A percentile compares a stretch with the other conserved stretches of the same genome.
These are phyloP conservation scores for Himalopsyche kuldschensis DNA, from an alignment of 2,888 invertebrate species.

Conservation along the genomic window DNA sequence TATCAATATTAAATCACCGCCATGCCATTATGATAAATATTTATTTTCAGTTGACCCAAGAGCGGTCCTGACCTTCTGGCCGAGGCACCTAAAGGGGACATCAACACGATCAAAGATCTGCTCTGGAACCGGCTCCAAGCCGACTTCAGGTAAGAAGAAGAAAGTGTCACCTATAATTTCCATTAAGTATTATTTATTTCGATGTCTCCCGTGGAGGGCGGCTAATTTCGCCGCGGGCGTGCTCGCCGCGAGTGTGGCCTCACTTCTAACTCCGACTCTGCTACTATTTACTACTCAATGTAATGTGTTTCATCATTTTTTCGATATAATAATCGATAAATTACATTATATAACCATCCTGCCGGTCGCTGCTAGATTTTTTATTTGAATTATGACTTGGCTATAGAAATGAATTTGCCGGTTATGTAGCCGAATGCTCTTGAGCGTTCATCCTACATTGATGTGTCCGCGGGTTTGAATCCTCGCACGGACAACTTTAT, in stretches of 20 bases:
- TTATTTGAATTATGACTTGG: no score
- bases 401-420: no score
- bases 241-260: background rate
- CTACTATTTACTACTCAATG: background rate
- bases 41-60: background rate
- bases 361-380: background rate
- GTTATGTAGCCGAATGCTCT: no score
- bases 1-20: no score
- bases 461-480: no score
- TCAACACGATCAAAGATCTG: background rate
- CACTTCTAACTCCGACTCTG: background rate
- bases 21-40: background rate
- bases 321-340: no score
- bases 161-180: conserved; percentile 26
- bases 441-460: no score
- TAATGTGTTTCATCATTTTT: background rate
- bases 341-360: background rate
- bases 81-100: background rate
- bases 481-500: no score
- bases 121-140: background rate
- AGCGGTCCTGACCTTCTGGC: background rate
- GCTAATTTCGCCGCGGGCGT: background rate
- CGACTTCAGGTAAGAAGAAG: background rate
- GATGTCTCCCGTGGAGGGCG: conserved; percentile 9
- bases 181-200: conserved; percentile 30